Evolutionary conservation across 2,113 vertebrate species (phyloP).

Genomic region (Sebastes fasciatus): DNA sequence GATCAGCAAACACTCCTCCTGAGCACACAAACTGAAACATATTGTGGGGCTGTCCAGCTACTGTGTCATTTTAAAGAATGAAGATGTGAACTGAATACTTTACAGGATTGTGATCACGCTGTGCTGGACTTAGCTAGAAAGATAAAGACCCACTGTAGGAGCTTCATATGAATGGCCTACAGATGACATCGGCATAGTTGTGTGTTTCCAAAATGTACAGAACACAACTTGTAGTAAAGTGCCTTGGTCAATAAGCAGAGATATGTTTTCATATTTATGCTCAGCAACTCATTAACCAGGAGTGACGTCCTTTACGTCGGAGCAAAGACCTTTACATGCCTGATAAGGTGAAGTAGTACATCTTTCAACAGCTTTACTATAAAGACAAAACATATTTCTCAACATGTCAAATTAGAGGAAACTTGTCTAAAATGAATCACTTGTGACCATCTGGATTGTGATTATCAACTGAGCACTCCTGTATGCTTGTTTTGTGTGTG

Average conservation of each 20-base stretch:
- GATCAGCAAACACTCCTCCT: slow-evolving; percentile 40
- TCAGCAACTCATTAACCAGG: slow-evolving; percentile 13
- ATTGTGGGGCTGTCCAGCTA: not conserved
- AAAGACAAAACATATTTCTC: not conserved
- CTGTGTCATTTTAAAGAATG: slow-evolving; percentile 14
- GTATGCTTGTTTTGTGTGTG: not conserved
- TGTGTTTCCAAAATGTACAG: not conserved
- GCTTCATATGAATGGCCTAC: not conserved
- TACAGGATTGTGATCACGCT: slow-evolving; percentile 1
- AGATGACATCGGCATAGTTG: not conserved
- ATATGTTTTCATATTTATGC: not conserved
- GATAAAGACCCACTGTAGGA: not conserved
- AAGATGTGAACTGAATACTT: slow-evolving; percentile 20
- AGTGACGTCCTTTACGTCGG: not conserved
- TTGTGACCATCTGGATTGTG: not conserved
- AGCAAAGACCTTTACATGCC: slow-evolving; percentile 13
- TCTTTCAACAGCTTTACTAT: not conserved
- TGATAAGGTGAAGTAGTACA: not conserved
- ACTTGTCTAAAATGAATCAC: not conserved
- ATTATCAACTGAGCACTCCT: not conserved
- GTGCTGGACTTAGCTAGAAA: not conserved
- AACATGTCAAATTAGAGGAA: no score
- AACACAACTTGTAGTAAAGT: not conserved
- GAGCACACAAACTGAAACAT: slow-evolving; percentile 6
- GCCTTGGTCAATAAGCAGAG: not conserved